Conservation (phyloP, 2,888 invertebrate genomes). For the Phrixothrix hirtus region DNA sequence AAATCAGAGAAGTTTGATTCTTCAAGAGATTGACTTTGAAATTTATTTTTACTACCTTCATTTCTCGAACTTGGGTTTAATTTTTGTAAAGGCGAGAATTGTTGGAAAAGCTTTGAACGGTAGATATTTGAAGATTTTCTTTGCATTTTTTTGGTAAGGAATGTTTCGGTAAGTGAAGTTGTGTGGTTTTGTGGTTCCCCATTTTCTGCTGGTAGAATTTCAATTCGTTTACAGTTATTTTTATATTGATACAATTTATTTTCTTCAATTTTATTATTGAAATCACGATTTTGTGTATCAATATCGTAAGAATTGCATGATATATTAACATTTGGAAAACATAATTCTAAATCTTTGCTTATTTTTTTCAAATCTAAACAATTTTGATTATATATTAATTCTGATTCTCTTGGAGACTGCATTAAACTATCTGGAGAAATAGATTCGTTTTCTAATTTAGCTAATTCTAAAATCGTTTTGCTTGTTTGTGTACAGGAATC, state of each 20-base stretch:
- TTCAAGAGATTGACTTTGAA: slow-evolving; percentile 32
- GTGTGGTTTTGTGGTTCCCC: slow-evolving; percentile 16
- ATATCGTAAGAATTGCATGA: background rate
- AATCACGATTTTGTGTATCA: background rate
- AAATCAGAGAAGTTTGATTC: slow-evolving; percentile 13
- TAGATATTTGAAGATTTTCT: slow-evolving; percentile 12
- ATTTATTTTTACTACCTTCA: slow-evolving; percentile 7
- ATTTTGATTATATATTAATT: background rate
- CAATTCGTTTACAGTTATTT: slow-evolving; percentile 2
- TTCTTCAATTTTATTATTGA: background rate
- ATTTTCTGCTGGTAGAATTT: background rate
- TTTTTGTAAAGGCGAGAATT: slow-evolving; percentile 32
- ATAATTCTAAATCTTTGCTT: background rate
- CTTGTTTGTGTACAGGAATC: slow-evolving; percentile 61
- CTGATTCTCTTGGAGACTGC: slow-evolving; percentile 35
- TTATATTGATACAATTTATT: slow-evolving; percentile 9
- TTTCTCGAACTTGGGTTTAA: slow-evolving; percentile 2
- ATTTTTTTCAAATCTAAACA: background rate
- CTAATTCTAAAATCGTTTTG: slow-evolving; percentile 61
- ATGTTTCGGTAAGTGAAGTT: slow-evolving; percentile 41
- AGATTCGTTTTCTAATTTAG: slow-evolving; percentile 44
- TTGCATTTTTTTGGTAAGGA: slow-evolving; percentile 37
- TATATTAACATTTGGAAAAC: too few relatives aligned
- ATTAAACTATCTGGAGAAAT: slow-evolving; percentile 49
- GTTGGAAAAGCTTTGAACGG: slow-evolving; percentile 27